These are phyloP conservation scores for Chloroceryle inda DNA, from an alignment of 2,797 vertebrate genomes.

Conservation along the genomic window DNA sequence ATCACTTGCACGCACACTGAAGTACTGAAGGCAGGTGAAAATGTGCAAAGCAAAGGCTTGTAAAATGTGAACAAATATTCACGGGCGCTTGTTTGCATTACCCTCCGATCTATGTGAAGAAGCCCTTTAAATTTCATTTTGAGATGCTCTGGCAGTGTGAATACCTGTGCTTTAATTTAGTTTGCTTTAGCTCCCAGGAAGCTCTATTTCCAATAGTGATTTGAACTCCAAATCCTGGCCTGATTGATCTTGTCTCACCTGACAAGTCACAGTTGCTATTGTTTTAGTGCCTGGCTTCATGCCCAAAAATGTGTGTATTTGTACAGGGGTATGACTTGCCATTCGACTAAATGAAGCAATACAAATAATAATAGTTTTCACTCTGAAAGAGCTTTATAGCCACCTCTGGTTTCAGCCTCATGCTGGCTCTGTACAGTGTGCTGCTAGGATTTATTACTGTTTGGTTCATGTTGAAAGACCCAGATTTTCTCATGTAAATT, in stretches of 20 bases:
- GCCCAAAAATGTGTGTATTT: not conserved
- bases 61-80: slow-evolving; percentile 66
- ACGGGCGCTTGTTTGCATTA: slow-evolving; percentile 57
- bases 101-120: not conserved
- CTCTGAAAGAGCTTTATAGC: slow-evolving; percentile 4
- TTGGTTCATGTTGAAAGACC: not conserved
- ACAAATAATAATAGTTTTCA: slow-evolving; percentile 49
- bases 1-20: not conserved
- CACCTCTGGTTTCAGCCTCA: slow-evolving; percentile 18
- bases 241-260: slow-evolving; percentile 57
- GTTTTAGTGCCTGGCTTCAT: not conserved
- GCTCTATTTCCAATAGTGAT: slow-evolving; percentile 36
- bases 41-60: slow-evolving; percentile 37
- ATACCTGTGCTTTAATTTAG: slow-evolving; percentile 55
- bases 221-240: slow-evolving; percentile 55
- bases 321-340: not conserved
- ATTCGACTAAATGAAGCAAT: slow-evolving; percentile 42
- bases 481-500: not conserved
- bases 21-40: slow-evolving; percentile 10
- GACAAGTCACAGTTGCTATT: slow-evolving; percentile 44
- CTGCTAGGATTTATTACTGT: slow-evolving; percentile 23
- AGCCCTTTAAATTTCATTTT: slow-evolving; percentile 65
- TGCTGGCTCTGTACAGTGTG: not conserved
- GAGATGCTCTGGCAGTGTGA: slow-evolving; percentile 33
- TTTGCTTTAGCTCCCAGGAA: slow-evolving; percentile 57